Evolutionary conservation across 2,888 invertebrate species (phyloP), one percentile per base, ranked within the genome.

Genomic region (Drosophila anomalata): DNA sequence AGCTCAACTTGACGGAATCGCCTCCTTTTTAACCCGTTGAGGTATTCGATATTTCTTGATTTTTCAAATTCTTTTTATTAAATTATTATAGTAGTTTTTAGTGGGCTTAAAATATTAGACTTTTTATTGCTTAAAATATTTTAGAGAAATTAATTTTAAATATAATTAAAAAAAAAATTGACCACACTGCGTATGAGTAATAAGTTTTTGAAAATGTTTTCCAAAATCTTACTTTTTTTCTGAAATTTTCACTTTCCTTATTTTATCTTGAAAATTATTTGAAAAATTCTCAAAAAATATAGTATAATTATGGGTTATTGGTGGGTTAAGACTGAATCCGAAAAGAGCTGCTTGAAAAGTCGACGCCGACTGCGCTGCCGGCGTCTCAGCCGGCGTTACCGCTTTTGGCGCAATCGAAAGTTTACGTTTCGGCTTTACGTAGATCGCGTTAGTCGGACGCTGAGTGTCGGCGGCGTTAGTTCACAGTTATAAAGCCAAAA

Each of bases 321-420:
- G 44, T 22, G 44, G 44, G 44, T 44, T 44, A 44, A 44, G 44
- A 11, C 44, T 12, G 3, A 9, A 12, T 44, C 44, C 41, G 20
- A 42, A 44, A 20, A 22, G 44, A 44, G 54, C 31, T 54, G 29
- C 55, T 52, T 39, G 9, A 20, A 50, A 33, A 63, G 22, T 14
- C 24, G 24, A 24, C 51, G 41, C 8, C 29, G 50, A 29, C 68
- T 20, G 31, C 29, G 47, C 55, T 3, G 60, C 12, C 31, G 11
- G 7, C 36, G 47, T 12, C 50, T 11, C 0, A 44, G 41, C 20
- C 58, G 56, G 12, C 54, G 54, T 41, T 62, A 54, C 31, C 67
- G 59, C 61, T 83, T 83, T 86, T 75, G 84, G 79, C 87, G 87
- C 81, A 84, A 84, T 84, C 87, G 83, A 83, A 84, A 87, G 84